phyloP scores from a whole-genome alignment of 2,113 vertebrate genomes.

The Crocuta crocuta region DNA sequence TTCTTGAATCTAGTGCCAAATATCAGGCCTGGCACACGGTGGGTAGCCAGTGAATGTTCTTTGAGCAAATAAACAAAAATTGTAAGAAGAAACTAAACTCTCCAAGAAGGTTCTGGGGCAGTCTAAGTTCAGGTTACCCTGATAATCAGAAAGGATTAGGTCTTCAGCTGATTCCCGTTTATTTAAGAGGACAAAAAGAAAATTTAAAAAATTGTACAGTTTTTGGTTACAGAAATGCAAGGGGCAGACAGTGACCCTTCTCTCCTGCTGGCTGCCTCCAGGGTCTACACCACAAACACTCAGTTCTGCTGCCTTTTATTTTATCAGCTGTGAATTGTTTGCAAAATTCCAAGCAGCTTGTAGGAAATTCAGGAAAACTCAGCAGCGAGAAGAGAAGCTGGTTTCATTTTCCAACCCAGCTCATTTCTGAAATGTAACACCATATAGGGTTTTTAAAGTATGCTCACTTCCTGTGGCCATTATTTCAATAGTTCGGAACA shows the following conservation, averaged over 20 bases:
- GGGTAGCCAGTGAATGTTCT: not conserved
- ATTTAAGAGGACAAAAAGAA: slow-evolving; percentile 89
- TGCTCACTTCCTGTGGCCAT: slow-evolving; percentile 81
- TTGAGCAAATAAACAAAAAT: slow-evolving; percentile 42
- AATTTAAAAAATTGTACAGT: slow-evolving; percentile 45
- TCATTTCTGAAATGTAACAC: slow-evolving; percentile 83
- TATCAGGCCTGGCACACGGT: not conserved
- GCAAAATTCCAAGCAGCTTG: slow-evolving; percentile 83
- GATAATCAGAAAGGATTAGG: not conserved
- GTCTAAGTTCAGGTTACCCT: slow-evolving; percentile 41
- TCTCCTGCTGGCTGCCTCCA: slow-evolving; percentile 80
- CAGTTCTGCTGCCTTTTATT: slow-evolving; percentile 79
- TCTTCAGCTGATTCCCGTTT: slow-evolving; percentile 86
- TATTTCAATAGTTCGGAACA: slow-evolving; percentile 81
- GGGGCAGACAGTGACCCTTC: slow-evolving; percentile 75
- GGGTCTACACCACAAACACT: slow-evolving; percentile 79
- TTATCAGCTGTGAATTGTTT: slow-evolving; percentile 84
- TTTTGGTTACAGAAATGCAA: slow-evolving; percentile 82
- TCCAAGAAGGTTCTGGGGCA: not conserved
- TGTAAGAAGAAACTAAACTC: slow-evolving; percentile 17
- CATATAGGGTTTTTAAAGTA: slow-evolving; percentile 83
- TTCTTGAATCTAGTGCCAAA: not conserved
- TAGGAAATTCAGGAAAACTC: slow-evolving; percentile 83
- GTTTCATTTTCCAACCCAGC: slow-evolving; percentile 67
- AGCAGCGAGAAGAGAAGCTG: slow-evolving; percentile 56